phyloP scores from a whole-genome alignment of 2,797 vertebrate genomes.

The Spondyliosoma cantharus region DNA sequence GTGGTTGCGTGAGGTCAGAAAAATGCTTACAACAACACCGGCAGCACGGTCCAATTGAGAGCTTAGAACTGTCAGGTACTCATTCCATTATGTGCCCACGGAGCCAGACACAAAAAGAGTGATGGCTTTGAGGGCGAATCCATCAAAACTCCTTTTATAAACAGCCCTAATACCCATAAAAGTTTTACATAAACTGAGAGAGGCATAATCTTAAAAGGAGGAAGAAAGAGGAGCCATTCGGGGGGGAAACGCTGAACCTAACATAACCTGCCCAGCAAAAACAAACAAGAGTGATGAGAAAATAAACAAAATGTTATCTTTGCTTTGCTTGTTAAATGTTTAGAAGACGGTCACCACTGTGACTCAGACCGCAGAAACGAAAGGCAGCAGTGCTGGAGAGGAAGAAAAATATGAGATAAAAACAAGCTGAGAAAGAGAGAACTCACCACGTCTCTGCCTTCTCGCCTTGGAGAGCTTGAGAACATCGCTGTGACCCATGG shows the following conservation, averaged over 20 bases:
- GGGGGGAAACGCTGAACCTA: slow-evolving; percentile 62
- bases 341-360: slow-evolving; percentile 63
- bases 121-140: slow-evolving; percentile 64
- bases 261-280: slow-evolving; percentile 64
- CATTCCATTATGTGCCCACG: slow-evolving; percentile 60
- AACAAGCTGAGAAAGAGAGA: slow-evolving; percentile 53
- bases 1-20: slow-evolving; percentile 72
- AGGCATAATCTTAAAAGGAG: slow-evolving; percentile 63
- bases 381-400: slow-evolving; percentile 41
- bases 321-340: slow-evolving; percentile 76
- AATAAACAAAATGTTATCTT: slow-evolving; percentile 79
- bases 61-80: slow-evolving; percentile 72
- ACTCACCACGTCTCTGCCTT: slow-evolving; percentile 96
- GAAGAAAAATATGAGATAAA: slow-evolving; percentile 20
- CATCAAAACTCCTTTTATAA: slow-evolving; percentile 69
- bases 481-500: slow-evolving; percentile 88
- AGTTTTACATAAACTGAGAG: slow-evolving; percentile 72
- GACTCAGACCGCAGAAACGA: slow-evolving; percentile 62
- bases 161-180: slow-evolving; percentile 73
- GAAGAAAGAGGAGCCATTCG: slow-evolving; percentile 60
- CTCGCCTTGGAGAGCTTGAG: slow-evolving; percentile 90
- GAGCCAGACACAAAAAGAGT: slow-evolving; percentile 61
- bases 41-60: slow-evolving; percentile 61
- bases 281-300: slow-evolving; percentile 69
- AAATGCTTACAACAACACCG: slow-evolving; percentile 75